These are phyloP conservation scores for Drosophila paulistorum DNA, from an alignment of 1,140 invertebrate species.

Conservation along the genomic window DNA sequence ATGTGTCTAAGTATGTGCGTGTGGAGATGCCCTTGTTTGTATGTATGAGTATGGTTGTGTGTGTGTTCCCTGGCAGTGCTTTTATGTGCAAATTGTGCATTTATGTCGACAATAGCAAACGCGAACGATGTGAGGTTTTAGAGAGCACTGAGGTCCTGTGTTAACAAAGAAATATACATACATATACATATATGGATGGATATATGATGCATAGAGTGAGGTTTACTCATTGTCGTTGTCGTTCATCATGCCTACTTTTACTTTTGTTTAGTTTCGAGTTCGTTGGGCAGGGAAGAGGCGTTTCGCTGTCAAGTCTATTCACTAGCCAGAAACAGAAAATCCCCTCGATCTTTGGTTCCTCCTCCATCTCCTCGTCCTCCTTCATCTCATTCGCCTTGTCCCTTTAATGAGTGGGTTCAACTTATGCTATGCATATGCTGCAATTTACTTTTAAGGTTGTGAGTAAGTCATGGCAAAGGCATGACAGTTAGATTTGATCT, in stretches of 20 bases:
- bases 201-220: slow-evolving; percentile 30
- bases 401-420: slow-evolving; percentile 13
- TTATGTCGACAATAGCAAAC: slow-evolving; percentile 73
- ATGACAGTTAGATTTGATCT: not conserved
- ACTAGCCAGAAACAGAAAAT: slow-evolving; percentile 2
- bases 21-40: slow-evolving; percentile 12
- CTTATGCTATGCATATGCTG: slow-evolving; percentile 18
- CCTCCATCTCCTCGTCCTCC: not conserved
- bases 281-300: slow-evolving; percentile 34
- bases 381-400: not conserved
- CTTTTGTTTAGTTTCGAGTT: slow-evolving; percentile 51
- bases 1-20: slow-evolving; percentile 1
- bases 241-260: slow-evolving; percentile 49
- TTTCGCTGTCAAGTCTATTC: slow-evolving; percentile 52
- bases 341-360: not conserved
- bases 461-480: not conserved
- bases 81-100: slow-evolving; percentile 80
- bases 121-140: slow-evolving; percentile 45
- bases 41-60: slow-evolving; percentile 30
- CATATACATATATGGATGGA: slow-evolving; percentile 22
- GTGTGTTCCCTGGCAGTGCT: slow-evolving; percentile 46
- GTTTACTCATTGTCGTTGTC: slow-evolving; percentile 30
- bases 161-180: slow-evolving; percentile 27
- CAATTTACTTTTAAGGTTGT: not conserved
- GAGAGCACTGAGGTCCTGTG: slow-evolving; percentile 15